Base-by-base conservation (phyloP, 2,888 invertebrate species). In the Nudaria mundana region DNA sequence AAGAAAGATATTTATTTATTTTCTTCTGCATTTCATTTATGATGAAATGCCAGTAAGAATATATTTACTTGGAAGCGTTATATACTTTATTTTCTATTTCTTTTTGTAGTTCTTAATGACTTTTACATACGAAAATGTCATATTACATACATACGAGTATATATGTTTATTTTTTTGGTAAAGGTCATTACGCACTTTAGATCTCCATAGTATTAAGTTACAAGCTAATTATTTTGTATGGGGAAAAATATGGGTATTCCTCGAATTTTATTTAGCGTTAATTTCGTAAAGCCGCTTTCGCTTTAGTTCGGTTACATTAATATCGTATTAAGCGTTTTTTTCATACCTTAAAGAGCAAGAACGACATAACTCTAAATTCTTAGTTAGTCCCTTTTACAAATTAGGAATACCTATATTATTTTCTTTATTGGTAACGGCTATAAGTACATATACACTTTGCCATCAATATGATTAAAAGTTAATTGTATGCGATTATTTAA, bases 381-480 rank as follows among this genome's bases (percentile, higher is more conserved):
- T 48, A 20, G 6, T 10, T 35, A 20, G 5, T 6, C 14, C 11
- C 14, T 30, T 35, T 15, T 39, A 51, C n/a, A n/a, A n/a, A n/a
- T n/a, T n/a, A n/a, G n/a, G n/a, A n/a, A n/a, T n/a, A n/a, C n/a
- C n/a, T n/a, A n/a, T n/a, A n/a, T n/a, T n/a, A n/a, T n/a, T n/a
- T n/a, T n/a, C n/a, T n/a, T n/a, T 36, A 37, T 23, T 31, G 31
- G 14, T 40, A 46, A 47, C 31, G 45, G 46, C 45, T 46, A 50
- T 66, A 71, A 71, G 67, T 58, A 57, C 65, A 63, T 37, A 60
- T 55, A 69, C 65, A 72, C 68, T 37, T 10, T 58, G 37, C 48
- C 30, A 24, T 13, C 47, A n/a, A n/a, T n/a, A n/a, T n/a, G n/a
- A n/a, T n/a, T n/a, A n/a, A 48, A 46, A 51, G 24, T 41, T 30